Evolutionary conservation across 2,797 vertebrate genomes (phyloP).

Genomic region (Eulemur rubriventer): DNA sequence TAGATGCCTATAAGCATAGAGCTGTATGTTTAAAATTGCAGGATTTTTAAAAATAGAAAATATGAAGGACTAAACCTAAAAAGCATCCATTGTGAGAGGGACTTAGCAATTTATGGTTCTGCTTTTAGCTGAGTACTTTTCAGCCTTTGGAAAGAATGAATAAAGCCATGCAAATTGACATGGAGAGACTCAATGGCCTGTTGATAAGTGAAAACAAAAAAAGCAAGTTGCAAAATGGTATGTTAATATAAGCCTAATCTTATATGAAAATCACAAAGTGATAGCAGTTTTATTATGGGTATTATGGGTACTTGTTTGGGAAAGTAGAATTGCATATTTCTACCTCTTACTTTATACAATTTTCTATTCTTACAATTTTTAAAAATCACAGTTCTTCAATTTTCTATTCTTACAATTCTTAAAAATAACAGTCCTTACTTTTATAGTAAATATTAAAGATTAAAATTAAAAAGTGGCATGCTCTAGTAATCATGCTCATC

Average conservation of each 20-base stretch:
- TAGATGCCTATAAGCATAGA: background rate
- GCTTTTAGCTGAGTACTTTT: background rate
- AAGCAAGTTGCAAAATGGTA: background rate
- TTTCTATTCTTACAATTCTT: background rate
- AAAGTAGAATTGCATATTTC: background rate
- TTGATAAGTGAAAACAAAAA: background rate
- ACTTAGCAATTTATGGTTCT: background rate
- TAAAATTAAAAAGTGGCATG: background rate
- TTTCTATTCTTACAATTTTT: background rate
- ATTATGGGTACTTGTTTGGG: background rate
- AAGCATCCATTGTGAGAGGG: background rate
- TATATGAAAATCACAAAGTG: background rate
- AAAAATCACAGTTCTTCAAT: background rate
- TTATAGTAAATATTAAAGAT: background rate
- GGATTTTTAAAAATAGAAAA: background rate
- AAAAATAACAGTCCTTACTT: background rate
- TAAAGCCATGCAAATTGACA: background rate
- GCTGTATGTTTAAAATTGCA: background rate
- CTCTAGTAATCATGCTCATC: background rate
- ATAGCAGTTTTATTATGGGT: background rate
- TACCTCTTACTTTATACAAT: background rate
- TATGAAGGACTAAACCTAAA: background rate
- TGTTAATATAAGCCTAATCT: background rate
- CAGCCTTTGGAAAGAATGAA: background rate
- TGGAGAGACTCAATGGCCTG: background rate